Evolutionary conservation across 2,888 invertebrate genomes (phyloP), one percentile per base, ranked within the genome.

Genomic region (Apodemia mormo): DNA sequence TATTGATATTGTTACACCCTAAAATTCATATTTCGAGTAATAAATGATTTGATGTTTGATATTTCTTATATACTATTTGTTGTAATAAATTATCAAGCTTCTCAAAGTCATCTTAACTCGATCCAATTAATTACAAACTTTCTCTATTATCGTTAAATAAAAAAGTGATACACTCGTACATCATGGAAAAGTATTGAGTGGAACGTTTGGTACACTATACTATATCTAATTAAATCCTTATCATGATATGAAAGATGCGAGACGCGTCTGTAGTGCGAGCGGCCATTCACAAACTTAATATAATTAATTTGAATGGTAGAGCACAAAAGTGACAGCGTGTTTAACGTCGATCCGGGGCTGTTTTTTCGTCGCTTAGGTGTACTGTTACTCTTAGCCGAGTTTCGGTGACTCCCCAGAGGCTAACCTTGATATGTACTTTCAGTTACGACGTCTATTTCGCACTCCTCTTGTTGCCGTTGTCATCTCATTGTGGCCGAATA

Each of bases 401-500:
- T 91, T 90, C 86, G 86, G 82, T 78, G 81, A 83, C 85, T 83
- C 85, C 87, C 86, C 88, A 84, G 80, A 85, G 82, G 79, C 89
- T 92, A 92, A 90, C 92, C 92, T 91, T 93, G 90, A 90, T 93
- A 77, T 79, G 77, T 79, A 91, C 91, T 91, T 91, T 92, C 91
- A 90, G 92, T 91, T 91, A 88, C 90, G 86, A 86, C 82, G 85
- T 88, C 89, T 83, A 90, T 92, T 93, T 91, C 85, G 92, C 92
- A 90, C 89, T 91, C 82, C 87, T 93, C 90, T 92, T 90, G 89
- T 92, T 91, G 91, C 85, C 85, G 83, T 88, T 88, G 88, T 90
- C 91, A 89, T 90, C 90, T 92, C 88, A 91, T 92, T 92, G 92
- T 92, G 90, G 87, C 86, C 90, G 89, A 89, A 88, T 88, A 88